Evolutionary conservation across 35 echinoderm and acorn worm genomes (phyloP), one percentile per base, ranked within the genome.

Genomic region (Lytechinus variegatus): DNA sequence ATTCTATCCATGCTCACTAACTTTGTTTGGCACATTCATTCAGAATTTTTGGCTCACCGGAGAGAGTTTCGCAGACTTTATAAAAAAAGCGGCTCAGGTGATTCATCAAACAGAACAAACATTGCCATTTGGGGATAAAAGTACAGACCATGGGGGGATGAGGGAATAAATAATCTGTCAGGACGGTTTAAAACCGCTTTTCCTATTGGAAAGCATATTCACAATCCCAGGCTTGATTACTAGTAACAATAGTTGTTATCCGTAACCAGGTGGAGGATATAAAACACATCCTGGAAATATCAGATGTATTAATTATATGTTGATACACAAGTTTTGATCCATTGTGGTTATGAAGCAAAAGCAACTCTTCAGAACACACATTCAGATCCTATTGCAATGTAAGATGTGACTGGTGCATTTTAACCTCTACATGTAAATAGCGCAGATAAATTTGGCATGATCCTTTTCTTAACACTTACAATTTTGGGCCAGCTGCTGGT

Each of bases 231-330:
- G 66, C 66, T 79, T 79, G 66, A 79, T 79, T 79, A 79, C 16
- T 79, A 79, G 66, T 24, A 79, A 79, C 66, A 79, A 79, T 79
- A 79, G 66, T n/a, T 79, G 24, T 79, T 79, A 79, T 79, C 14
- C 66, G 21, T 79, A 24, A 79, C 66, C 66, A 79, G 66, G 6
- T 24, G 33, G 66, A 19, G 66, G 66, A 79, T 79, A 79, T 24
- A 79, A 79, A 79, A 79, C 21, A 79, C 66, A 79, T 79, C 66
- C 66, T 79, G 66, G 66, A 79, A 79, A 79, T 79, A 79, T 79
- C 8, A 79, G 66, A 79, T 79, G 14, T 79, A 24, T 44, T 79
- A 79, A 79, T 79, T 24, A 79, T 79, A 24, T 24, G 16, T 79
- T 7, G n/a, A 24, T 71, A 56, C 8, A 8, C 55, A 56, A 21